These are phyloP conservation scores for Tetragonisca angustula DNA, from an alignment of 2,888 invertebrate genomes.

Conservation along the genomic window DNA sequence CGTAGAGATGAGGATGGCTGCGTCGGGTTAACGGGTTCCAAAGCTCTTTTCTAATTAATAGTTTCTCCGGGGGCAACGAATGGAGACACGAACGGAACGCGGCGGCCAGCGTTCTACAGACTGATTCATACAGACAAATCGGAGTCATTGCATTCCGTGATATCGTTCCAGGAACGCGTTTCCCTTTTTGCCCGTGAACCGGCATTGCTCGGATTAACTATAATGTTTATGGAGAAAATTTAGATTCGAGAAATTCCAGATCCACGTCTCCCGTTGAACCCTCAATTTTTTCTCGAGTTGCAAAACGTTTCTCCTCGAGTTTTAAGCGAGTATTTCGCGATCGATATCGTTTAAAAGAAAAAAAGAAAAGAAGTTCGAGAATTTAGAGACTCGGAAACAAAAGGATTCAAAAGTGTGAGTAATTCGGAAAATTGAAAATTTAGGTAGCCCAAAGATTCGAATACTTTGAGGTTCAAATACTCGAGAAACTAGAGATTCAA, in stretches of 20 bases:
- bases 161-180: constrained; percentile 16
- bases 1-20: background rate
- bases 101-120: constrained; percentile 8
- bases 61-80: background rate
- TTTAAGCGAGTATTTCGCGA: too few relatives aligned
- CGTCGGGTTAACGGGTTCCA: constrained; percentile 42
- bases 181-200: constrained; percentile 1
- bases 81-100: background rate
- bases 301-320: too few relatives aligned
- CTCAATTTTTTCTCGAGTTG: too few relatives aligned
- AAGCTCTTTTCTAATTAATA: constrained; percentile 35
- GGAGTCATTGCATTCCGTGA: background rate
- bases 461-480: background rate
- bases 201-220: background rate
- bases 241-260: background rate
- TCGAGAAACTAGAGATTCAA: too few relatives aligned
- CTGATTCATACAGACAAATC: constrained; percentile 20
- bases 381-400: background rate
- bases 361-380: background rate
- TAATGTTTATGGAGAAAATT: background rate
- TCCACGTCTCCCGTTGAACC: too few relatives aligned
- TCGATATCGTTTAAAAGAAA: too few relatives aligned
- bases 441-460: background rate
- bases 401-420: background rate
- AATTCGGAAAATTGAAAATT: background rate